Base-by-base conservation (phyloP, 2,888 invertebrate genomes). In the Galeopsomyia nigrocyanea region DNA sequence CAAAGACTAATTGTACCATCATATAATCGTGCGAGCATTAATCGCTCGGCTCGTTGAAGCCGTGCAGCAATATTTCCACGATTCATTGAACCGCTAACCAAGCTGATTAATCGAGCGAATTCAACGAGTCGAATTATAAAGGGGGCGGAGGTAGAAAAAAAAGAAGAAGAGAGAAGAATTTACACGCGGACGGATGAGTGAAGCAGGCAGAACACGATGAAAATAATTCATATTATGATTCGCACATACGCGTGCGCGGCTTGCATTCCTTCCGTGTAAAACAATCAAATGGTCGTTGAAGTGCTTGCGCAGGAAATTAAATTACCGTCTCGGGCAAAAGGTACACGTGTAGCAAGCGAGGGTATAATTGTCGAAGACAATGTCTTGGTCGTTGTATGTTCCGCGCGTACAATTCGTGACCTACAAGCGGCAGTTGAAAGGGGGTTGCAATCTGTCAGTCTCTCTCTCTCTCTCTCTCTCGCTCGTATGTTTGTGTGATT, bases 291-390 rank as follows among this genome's bases (percentile, higher is more conserved):
- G 65, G 47, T 13, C 7, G 10, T n/a, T 39, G 10, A 39, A 39
- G 39, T 39, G 39, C 39, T 26, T 57, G 65, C 46, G 62, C 51
- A 66, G 65, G 65, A 71, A 71, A 71, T 71, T 67, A 71, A 66
- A 71, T 71, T 67, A 67, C 39, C 31, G 5, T 5, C 5, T 7
- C n/a, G 49, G 9, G 5, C 31, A 13, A 22, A 19, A 53, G 10
- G 9, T 26, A 19, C 21, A 21, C 16, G 47, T n/a, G 47, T 16
- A 49, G 10, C 16, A 21, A 47, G 16, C 19, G 22, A n/a, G 26
- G 26, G 3, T 26, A 2, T 17, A 61, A 61, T 49, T 61, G 16
- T 47, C n/a, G 50, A 16, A 51, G 22, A 62, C 68, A 62, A 68
- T 55, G 55, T 55, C 68, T 61, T 46, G 51, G 6, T 49, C 57